Evolutionary conservation across 1,140 invertebrate genomes (phyloP).

Genomic region (Globodera rostochiensis): DNA sequence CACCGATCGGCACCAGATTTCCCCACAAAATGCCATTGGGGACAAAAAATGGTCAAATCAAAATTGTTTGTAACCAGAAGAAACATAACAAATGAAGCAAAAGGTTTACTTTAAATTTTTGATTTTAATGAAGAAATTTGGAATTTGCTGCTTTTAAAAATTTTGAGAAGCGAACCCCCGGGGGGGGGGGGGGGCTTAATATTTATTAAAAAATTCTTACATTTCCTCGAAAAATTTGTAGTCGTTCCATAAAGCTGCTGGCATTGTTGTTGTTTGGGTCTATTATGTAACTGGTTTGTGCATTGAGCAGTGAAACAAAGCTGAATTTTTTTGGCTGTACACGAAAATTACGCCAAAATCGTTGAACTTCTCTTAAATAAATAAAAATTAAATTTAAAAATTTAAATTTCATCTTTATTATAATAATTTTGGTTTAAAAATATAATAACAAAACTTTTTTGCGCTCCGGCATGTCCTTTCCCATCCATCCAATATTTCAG

Average conservation of each 20-base stretch:
- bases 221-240: neutral
- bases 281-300: neutral
- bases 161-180: no score
- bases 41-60: no score
- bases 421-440: neutral
- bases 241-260: neutral
- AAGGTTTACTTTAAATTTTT: no score
- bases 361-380: neutral
- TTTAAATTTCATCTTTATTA: neutral
- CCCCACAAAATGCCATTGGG: no score
- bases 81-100: no score
- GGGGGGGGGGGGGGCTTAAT: no score
- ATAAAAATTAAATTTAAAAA: no score
- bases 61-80: no score
- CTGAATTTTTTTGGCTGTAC: conserved; percentile 17
- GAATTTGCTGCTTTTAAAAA: no score
- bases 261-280: conserved; percentile 13
- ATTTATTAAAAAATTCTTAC: neutral
- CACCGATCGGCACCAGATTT: neutral
- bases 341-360: conserved; percentile 5
- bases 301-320: conserved; percentile 7
- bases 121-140: no score
- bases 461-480: conserved; percentile 28
- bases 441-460: neutral
- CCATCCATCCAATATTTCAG: conserved; percentile 51